Evolutionary conservation across 2,113 vertebrate species (phyloP), one percentile per base, ranked within the genome.

Genomic region (Protobothrops flavoviridis): DNA sequence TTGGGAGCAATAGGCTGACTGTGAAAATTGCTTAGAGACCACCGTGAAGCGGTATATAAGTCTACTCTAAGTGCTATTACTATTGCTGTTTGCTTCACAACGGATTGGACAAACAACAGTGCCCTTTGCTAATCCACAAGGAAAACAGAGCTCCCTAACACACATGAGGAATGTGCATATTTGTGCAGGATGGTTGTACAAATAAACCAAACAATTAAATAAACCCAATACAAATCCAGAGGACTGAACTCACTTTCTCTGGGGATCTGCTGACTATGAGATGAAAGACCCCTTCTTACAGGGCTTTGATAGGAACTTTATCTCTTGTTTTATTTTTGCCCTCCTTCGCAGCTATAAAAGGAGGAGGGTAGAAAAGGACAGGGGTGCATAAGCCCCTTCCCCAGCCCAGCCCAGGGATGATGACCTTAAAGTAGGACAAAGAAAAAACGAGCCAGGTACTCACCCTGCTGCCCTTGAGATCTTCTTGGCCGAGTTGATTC

Each of bases 381-480:
- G 33, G 17, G 33, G 33, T 20, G 33, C 74, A 4, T 81, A 43
- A 81, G 69, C 6, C 69, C 69, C 69, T 74, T 74, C 5, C 15
- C 64, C n/a, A 74, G 15, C 13, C 64, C 50, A 89, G 15, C 23
- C 45, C n/a, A 61, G 33, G 15, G 10, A 29, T 17, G 5, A 33
- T 81, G 17, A 81, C 56, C 12, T 4, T 50, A 23, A 85, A 64
- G 3, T n/a, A 90, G 11, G 85, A 50, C 26, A 6, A 55, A 88
- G 64, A 86, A 29, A 4, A 33, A 8, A 3, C 52, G 3, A 74
- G 29, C 57, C 0, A 48, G 29, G n/a, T 3, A 97, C 96, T 97
- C 92, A 97, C 97, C 95, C 43, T n/a, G 48, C 17, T 93, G 94
- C 45, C 89, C 93, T 57, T 10, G 64, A 0, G 92, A 85, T 96